A percentile compares a stretch with the other conserved stretches of the same genome.
phyloP scores from a whole-genome alignment of 1,140 invertebrate species.

The Phortica variegata region DNA sequence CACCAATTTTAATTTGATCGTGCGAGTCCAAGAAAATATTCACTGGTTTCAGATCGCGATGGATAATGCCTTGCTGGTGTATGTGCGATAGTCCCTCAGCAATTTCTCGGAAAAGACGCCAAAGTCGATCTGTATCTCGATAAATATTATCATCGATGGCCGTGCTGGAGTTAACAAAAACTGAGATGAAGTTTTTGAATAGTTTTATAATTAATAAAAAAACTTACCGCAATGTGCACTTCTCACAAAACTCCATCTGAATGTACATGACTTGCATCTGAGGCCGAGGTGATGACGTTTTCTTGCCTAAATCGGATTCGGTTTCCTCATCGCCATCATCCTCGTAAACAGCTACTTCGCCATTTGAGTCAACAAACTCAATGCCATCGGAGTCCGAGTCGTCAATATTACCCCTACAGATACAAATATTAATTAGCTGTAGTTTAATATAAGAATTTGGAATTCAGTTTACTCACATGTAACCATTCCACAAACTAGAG shows the following conservation, averaged over 20 bases:
- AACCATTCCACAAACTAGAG: conserved; percentile 49
- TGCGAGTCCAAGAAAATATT: conserved; percentile 96
- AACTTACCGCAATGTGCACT: conserved; percentile 72
- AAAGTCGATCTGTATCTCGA: conserved; percentile 76
- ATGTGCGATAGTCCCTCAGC: conserved; percentile 88
- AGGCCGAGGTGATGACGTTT: conserved; percentile 30
- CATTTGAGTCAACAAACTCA: conserved; percentile 57
- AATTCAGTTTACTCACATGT: conserved; percentile 26
- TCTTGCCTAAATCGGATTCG: conserved; percentile 16
- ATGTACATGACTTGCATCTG: conserved; percentile 84
- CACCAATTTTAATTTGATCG: conserved; percentile 97
- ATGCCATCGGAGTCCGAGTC: conserved; percentile 58
- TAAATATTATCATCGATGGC: conserved; percentile 86
- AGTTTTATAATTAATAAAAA: background rate
- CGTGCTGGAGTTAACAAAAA: conserved; percentile 62
- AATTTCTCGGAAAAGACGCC: conserved; percentile 92
- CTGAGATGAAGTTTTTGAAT: conserved; percentile 64
- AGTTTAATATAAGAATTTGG: background rate
- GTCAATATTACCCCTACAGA: conserved; percentile 30
- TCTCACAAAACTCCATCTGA: conserved; percentile 91
- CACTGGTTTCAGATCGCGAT: conserved; percentile 90
- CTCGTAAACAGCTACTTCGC: conserved; percentile 60
- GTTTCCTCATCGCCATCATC: conserved; percentile 60
- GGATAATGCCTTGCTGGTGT: conserved; percentile 94
- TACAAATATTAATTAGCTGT: background rate